Evolutionary conservation across 2,797 vertebrate species (phyloP).

Genomic region (Falco peregrinus): DNA sequence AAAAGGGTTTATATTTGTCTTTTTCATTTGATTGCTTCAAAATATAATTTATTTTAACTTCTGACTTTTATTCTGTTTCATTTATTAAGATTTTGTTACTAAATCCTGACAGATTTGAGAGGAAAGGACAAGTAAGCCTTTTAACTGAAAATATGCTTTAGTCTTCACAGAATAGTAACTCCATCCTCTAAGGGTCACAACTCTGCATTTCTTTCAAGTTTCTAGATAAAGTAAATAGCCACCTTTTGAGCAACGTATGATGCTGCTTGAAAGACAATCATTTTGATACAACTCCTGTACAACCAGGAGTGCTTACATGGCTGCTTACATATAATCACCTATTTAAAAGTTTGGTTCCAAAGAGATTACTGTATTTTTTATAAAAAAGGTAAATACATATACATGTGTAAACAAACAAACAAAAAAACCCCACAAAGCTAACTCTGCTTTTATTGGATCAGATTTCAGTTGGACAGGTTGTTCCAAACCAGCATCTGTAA

Average conservation of each 20-base stretch:
- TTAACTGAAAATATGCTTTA: not conserved
- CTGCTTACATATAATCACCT: not conserved
- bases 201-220: not conserved
- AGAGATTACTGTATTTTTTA: not conserved
- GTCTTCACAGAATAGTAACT: not conserved
- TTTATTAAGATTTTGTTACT: not conserved
- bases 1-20: not conserved
- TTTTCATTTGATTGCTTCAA: not conserved
- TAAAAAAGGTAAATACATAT: not conserved
- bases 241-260: not conserved
- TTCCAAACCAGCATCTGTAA: not conserved
- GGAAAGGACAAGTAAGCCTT: not conserved
- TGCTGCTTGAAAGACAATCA: not conserved
- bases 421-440: not conserved
- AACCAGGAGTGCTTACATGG: not conserved
- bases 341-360: not conserved
- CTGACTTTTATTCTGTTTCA: not conserved
- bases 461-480: not conserved
- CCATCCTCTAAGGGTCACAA: not conserved
- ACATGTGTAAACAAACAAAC: not conserved
- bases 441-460: not conserved
- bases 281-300: not conserved
- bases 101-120: not conserved
- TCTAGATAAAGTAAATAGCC: not conserved
- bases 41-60: not conserved